Conservation (phyloP, 1,140 invertebrate species). For the Drosophila chauvacae region DNA sequence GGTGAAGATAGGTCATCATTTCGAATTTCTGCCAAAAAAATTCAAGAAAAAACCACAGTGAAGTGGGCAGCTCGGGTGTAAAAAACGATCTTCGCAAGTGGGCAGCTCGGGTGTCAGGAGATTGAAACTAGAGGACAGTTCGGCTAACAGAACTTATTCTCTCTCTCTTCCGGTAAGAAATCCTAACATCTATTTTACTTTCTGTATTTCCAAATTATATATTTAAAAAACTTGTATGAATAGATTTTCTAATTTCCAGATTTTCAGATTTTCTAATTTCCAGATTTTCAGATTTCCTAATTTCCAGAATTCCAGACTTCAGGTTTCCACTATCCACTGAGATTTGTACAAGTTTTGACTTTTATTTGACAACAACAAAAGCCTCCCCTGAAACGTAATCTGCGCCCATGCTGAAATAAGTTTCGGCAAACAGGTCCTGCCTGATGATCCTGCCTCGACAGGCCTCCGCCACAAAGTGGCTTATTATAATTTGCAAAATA, state of each 20-base stretch:
- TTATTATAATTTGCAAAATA: constrained; percentile 78
- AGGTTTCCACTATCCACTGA: neutral
- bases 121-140: neutral
- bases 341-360: constrained; percentile 1
- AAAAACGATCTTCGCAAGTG: neutral
- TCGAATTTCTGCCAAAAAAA: too few relatives aligned
- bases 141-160: neutral
- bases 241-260: too few relatives aligned
- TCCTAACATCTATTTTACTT: neutral
- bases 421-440: constrained; percentile 14
- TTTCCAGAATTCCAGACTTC: too few relatives aligned
- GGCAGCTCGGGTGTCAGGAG: neutral
- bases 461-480: constrained; percentile 50
- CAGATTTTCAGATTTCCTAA: too few relatives aligned
- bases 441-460: neutral
- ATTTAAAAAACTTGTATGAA: neutral
- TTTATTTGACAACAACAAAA: neutral
- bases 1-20: too few relatives aligned
- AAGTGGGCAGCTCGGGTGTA: too few relatives aligned
- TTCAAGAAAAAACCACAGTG: too few relatives aligned
- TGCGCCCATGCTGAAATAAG: constrained; percentile 13
- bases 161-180: neutral
- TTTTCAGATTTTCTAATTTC: too few relatives aligned
- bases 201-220: neutral
- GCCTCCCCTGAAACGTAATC: neutral